A percentile compares a stretch with the other conserved stretches of the same genome.
phyloP scores from a whole-genome alignment of 2,797 vertebrate genomes.

The Aselliscus stoliczkanus region DNA sequence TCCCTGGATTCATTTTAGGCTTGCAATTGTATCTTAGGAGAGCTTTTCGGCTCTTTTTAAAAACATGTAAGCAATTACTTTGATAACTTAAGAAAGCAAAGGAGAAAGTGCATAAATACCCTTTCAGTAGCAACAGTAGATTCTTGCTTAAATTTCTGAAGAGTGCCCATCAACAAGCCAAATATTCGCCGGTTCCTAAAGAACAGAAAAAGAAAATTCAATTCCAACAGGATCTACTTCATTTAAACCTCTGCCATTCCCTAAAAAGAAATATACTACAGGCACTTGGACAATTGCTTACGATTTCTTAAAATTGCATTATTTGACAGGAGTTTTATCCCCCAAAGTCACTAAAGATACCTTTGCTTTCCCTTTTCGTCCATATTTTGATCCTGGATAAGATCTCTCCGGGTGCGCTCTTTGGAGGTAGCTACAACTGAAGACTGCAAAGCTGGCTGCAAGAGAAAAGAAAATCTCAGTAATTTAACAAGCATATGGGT shows the following conservation, averaged over 20 bases:
- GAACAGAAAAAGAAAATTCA: slow-evolving; percentile 45
- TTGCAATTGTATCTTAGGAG: not conserved
- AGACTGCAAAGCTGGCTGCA: slow-evolving; percentile 98
- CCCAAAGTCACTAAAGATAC: slow-evolving; percentile 70
- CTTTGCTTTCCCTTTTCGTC: slow-evolving; percentile 99
- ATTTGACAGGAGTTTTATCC: not conserved
- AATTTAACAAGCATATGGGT: not conserved
- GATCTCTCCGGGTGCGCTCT: slow-evolving; percentile 98
- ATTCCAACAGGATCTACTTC: not conserved
- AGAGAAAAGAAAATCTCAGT: slow-evolving; percentile 16
- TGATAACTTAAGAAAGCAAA: not conserved
- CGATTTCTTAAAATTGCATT: not conserved
- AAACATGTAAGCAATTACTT: not conserved
- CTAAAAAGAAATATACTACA: not conserved
- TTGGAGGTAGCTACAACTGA: slow-evolving; percentile 99
- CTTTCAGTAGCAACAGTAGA: slow-evolving; percentile 94
- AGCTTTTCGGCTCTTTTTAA: not conserved
- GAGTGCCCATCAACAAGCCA: slow-evolving; percentile 99
- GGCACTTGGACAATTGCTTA: not conserved
- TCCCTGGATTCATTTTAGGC: not conserved
- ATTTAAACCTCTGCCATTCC: not conserved
- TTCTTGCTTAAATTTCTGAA: slow-evolving; percentile 99
- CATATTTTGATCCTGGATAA: slow-evolving; percentile 99
- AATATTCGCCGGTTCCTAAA: slow-evolving; percentile 99
- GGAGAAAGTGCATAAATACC: slow-evolving; percentile 80